Evolutionary conservation across 2,888 invertebrate genomes (phyloP).

Genomic region (Carterocephalus palaemon): DNA sequence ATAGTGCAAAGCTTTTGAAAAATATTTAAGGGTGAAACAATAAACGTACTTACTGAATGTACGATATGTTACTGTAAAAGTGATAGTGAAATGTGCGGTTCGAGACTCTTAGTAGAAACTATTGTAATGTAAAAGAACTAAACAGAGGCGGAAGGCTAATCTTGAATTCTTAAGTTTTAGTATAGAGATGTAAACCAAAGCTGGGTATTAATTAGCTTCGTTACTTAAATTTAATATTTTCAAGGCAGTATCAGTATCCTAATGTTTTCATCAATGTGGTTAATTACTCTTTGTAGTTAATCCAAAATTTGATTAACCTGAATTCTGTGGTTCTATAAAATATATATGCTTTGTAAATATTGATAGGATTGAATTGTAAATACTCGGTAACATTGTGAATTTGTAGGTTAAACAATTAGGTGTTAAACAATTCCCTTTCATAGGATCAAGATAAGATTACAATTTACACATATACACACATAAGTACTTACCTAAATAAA

Average conservation of each 20-base stretch:
- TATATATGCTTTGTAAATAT: slow-evolving; percentile 5
- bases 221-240: slow-evolving; percentile 18
- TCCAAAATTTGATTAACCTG: slow-evolving; percentile 31
- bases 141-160: no score
- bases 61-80: no score
- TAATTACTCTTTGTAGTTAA: slow-evolving; percentile 31
- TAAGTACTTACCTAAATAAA: slow-evolving; percentile 7
- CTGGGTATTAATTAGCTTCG: slow-evolving; percentile 35
- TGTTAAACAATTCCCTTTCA: slow-evolving; percentile 1
- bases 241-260: slow-evolving; percentile 8
- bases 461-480: no score
- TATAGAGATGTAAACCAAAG: slow-evolving; percentile 47
- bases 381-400: slow-evolving; percentile 15
- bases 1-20: no score
- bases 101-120: no score
- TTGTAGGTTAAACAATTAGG: slow-evolving; percentile 1
- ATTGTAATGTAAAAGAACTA: no score
- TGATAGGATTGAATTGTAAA: no score
- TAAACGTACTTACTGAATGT: no score
- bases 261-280: slow-evolving; percentile 11
- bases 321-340: not conserved
- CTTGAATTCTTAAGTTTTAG: no score
- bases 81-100: no score
- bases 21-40: no score
- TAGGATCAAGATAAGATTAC: slow-evolving; percentile 10